Percentiles rank a stretch among this genome's conserved stretches.
These are phyloP conservation scores for Tetrax tetrax DNA, from an alignment of 2,113 vertebrate genomes.

Conservation along the genomic window DNA sequence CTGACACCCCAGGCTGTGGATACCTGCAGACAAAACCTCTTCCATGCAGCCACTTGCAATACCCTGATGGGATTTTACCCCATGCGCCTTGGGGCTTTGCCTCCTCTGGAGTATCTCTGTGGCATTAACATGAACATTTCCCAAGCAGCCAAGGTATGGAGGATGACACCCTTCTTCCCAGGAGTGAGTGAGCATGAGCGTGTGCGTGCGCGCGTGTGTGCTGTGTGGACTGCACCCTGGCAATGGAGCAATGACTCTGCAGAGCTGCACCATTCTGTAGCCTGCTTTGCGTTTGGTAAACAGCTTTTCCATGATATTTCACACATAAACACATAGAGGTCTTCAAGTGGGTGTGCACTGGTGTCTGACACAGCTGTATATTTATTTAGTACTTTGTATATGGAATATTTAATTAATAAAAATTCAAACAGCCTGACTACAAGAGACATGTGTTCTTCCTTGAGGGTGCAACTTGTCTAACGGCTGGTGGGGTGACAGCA, in stretches of 20 bases:
- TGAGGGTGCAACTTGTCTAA: not conserved
- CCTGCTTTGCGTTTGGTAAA: constrained; percentile 10
- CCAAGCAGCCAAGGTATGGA: not conserved
- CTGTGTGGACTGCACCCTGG: not conserved
- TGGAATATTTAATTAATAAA: constrained; percentile 63
- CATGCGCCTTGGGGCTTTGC: not conserved
- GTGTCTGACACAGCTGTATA: not conserved
- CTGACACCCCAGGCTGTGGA: not conserved
- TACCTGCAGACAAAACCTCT: not conserved
- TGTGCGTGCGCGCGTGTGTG: too few relatives aligned
- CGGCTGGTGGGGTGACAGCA: not conserved
- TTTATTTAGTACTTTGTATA: constrained; percentile 61
- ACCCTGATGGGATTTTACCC: not conserved
- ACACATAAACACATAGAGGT: not conserved
- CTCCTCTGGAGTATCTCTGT: not conserved
- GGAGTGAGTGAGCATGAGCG: fast-evolving
- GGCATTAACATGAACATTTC: not conserved
- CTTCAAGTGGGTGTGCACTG: not conserved
- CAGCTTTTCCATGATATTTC: constrained; percentile 7
- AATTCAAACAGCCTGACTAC: not conserved
- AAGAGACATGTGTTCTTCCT: not conserved
- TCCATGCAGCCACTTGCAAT: not conserved
- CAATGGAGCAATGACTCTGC: not conserved
- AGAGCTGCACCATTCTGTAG: constrained; percentile 28
- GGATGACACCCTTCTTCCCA: not conserved